phyloP scores from a whole-genome alignment of 2,797 vertebrate genomes.

The Spinus olivaceus region DNA sequence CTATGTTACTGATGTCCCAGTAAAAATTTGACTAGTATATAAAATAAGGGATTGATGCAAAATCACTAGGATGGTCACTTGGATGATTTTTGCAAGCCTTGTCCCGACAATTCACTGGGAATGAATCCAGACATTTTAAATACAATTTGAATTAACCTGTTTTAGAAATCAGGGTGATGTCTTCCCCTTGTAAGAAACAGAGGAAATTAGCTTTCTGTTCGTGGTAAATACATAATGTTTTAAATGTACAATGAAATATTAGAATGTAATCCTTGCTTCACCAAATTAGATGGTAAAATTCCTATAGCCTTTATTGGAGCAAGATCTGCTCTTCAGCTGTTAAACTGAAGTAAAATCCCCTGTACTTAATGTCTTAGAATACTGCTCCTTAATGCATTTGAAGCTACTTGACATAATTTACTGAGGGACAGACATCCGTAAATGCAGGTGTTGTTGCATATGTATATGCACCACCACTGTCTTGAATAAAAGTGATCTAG shows the following conservation, averaged over 20 bases:
- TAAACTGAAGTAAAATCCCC: neutral
- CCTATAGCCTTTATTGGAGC: neutral
- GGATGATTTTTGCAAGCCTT: conserved; percentile 10
- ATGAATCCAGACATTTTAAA: neutral
- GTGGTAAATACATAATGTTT: neutral
- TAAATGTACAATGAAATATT: neutral
- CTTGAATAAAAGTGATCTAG: conserved; percentile 51
- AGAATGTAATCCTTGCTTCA: neutral
- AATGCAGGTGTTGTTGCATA: conserved; percentile 35
- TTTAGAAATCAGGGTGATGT: neutral
- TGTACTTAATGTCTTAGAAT: neutral
- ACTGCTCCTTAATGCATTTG: neutral
- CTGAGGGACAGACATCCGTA: conserved; percentile 65
- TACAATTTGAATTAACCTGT: neutral
- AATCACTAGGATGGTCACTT: conserved; percentile 24
- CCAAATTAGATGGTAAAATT: neutral
- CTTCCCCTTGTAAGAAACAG: neutral
- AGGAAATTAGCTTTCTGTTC: neutral
- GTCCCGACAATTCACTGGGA: neutral
- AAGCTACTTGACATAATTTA: neutral
- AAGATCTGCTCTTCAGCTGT: neutral
- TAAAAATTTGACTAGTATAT: conserved; percentile 42
- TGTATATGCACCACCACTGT: conserved; percentile 19
- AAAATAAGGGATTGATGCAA: conserved; percentile 3
- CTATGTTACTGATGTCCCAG: conserved; percentile 56